Base-by-base conservation (phyloP, 2,113 vertebrate species). In the Tragelaphus buxtoni region DNA sequence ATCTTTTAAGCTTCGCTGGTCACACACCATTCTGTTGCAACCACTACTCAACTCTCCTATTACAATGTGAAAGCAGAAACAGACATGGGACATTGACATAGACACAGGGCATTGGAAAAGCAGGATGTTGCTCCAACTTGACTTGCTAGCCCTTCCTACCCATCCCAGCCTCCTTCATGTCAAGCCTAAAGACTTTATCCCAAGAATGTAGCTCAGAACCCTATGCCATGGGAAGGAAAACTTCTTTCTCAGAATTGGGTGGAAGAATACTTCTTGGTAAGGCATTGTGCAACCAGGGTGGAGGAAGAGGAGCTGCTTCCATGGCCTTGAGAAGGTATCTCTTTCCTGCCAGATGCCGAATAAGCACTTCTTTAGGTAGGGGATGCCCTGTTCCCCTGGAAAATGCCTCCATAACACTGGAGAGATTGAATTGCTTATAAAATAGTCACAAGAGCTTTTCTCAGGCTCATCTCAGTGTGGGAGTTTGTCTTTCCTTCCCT, bases 161-260 rank as follows among this genome's bases (percentile, higher is more conserved):
- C 24, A 9, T 35, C 80, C 47, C 14, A 28, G 30, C 28, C 82
- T 61, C 32, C 28, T 53, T 81, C 45, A 17, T 13, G 53, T 24
- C 55, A 82, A 81, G 17, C 24, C 47, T 45, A 81, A 39, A 35
- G n/a, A 80, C 76, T 91, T 63, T 72, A 30, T 53, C 60, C 53
- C 24, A 20, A 79, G n/a, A 74, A 5, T 53, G 17, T 0, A 85
- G 45, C 45, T 77, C 91, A 32, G 74, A 55, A 56, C 30, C 53
- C 35, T 2, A 1, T 56, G 24, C 92, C 86, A 82, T 6, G 26
- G 92, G 51, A 92, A 77, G 77, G 49, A 86, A 74, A 9, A 9
- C 53, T 77, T 77, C 49, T 92, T 98, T 98, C 98, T 97, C 95
- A 97, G 94, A 98, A 97, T 63, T 92, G 94, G 97, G 98, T 96